Conservation (phyloP, 2,888 invertebrate genomes). For the Ptycholaimellus sp. region DNA sequence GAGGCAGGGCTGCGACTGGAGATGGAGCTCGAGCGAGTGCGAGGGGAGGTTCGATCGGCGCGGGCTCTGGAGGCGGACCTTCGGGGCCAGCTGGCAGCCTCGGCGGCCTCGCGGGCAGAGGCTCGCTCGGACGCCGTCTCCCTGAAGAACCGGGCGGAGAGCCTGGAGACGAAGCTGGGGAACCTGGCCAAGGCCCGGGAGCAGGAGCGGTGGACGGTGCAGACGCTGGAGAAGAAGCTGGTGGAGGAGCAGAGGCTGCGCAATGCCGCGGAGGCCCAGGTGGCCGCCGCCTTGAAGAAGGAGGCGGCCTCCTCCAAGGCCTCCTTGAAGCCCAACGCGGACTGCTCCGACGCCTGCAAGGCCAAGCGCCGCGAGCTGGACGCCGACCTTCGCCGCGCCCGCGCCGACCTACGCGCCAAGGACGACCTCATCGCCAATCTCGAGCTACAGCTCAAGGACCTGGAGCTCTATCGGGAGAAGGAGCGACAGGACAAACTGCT, state of each 20-base stretch:
- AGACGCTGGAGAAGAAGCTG: conserved; percentile 50
- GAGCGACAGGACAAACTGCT: conserved; percentile 6
- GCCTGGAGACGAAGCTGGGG: conserved; percentile 58
- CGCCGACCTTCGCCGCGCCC: conserved; percentile 9
- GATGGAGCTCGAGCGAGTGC: conserved; percentile 44
- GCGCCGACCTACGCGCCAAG: not conserved
- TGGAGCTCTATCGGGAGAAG: not conserved
- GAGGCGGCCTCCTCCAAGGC: conserved; percentile 35
- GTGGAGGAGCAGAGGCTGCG: conserved; percentile 59
- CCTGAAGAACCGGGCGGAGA: conserved; percentile 53
- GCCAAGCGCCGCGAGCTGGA: conserved; percentile 39
- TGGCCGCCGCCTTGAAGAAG: conserved; percentile 34
- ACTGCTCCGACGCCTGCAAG: conserved; percentile 45
- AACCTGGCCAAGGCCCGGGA: conserved; percentile 47
- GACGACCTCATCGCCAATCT: not conserved
- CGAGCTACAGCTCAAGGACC: conserved; percentile 1
- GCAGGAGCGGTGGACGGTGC: conserved; percentile 50
- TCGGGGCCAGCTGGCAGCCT: conserved; percentile 43
- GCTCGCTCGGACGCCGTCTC: conserved; percentile 49
- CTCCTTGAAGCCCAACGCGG: conserved; percentile 17
- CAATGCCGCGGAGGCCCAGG: conserved; percentile 45
- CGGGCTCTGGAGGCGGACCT: conserved; percentile 47
- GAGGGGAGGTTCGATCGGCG: conserved; percentile 48
- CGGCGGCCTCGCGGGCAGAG: no score
- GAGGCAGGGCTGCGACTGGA: conserved; percentile 36